Evolutionary conservation across 1,140 invertebrate species (phyloP), one percentile per base, ranked within the genome.

Genomic region (Anthonomus grandis): DNA sequence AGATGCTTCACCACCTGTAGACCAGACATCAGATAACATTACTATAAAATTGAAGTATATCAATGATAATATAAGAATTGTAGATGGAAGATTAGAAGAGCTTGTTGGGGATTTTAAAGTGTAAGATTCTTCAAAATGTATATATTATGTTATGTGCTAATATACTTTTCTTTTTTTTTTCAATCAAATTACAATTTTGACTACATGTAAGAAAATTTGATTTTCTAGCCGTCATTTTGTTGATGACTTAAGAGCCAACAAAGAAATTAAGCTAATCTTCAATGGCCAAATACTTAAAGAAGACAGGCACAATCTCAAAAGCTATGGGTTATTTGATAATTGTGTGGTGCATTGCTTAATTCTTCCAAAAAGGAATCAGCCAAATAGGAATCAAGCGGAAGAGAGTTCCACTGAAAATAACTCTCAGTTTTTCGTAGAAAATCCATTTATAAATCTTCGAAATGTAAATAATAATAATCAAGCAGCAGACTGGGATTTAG

Each of bases 291-390:
- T 93, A 37, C 74, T 95, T 15, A 80, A 84, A 54, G 83, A 86
- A 58, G 91, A 93, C 59, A 79, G 74, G 45, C 79, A 83, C 56
- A 92, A 90, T 6, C 74, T 95, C 34, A 79, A 86, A 56, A 83
- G 81, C 18, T 90, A 83, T 75, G 90, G 91, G 13, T 77, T 95
- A 25, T 86, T 84, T 69, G 83, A 94, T 71, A 89, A 91, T 66
- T 91, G 89, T 72, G 90, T 93, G 3, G 85, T 95, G 17, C 91
- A 94, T 72, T 93, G 90, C 74, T 78, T 93, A 18, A 84, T 94
- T 37, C 86, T 87, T 64, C 80, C 81, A 31, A 77, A 75, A 22
- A 72, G 78, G 38, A 60, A 70, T 19, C 37, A 46, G 12, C 25
- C 12, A 6, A 34, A 57, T 4, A 18, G 22, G 1, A 19, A 34